These are phyloP conservation scores for Dysmachus trigonus DNA, from an alignment of 2,888 invertebrate species.

Conservation along the genomic window DNA sequence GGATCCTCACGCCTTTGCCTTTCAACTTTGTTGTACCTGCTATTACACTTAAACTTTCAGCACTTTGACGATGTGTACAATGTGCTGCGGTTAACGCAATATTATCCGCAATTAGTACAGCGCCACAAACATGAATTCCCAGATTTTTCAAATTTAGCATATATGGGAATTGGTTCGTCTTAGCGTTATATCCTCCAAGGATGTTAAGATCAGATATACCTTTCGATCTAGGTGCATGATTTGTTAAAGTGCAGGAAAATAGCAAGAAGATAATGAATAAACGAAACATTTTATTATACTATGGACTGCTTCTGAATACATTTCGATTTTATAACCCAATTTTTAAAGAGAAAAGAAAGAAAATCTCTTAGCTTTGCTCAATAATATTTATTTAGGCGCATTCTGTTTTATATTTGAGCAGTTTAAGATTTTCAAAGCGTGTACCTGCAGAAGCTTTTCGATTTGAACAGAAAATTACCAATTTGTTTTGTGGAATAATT, in stretches of 20 bases:
- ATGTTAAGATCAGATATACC: background rate
- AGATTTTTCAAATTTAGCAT: background rate
- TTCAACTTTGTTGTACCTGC: background rate
- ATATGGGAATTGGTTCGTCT: background rate
- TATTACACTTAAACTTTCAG: background rate
- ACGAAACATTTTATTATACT: background rate
- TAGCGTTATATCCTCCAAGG: background rate
- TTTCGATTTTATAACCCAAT: background rate
- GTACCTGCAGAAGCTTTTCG: too few relatives aligned
- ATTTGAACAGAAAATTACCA: too few relatives aligned
- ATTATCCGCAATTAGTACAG: background rate
- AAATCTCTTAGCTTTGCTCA: background rate
- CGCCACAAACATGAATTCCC: background rate
- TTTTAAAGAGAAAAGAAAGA: background rate
- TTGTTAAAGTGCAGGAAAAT: background rate
- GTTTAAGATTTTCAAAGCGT: too few relatives aligned
- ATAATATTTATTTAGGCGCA: too few relatives aligned
- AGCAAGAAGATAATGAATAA: background rate
- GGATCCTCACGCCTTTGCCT: background rate
- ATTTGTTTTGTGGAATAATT: too few relatives aligned
- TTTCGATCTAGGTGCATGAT: background rate
- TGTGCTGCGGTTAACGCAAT: constrained; percentile 5
- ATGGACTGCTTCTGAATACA: background rate
- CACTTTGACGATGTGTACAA: background rate
- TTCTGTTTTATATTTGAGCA: too few relatives aligned